A percentile compares a stretch with the other conserved stretches of the same genome.
phyloP scores from a whole-genome alignment of 2,797 vertebrate genomes.

The Mormyrus proboscirostris region DNA sequence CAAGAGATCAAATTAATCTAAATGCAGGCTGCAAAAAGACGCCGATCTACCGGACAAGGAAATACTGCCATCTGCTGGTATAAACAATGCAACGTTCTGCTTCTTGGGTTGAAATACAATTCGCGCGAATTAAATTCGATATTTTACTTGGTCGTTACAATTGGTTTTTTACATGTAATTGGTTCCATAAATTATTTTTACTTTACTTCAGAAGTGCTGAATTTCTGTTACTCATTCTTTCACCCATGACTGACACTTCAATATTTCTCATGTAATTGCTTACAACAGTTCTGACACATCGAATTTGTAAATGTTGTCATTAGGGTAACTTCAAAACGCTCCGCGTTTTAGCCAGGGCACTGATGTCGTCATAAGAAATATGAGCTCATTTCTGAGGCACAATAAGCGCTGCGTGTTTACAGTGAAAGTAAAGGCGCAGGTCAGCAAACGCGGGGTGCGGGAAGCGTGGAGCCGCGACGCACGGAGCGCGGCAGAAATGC shows the following conservation, averaged over 20 bases:
- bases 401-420: neutral
- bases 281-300: neutral
- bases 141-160: neutral
- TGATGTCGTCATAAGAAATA: neutral
- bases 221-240: neutral
- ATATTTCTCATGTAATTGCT: neutral
- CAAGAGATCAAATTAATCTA: constrained; percentile 20
- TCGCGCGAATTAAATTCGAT: neutral
- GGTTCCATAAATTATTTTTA: neutral
- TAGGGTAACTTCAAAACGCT: neutral
- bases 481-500: neutral
- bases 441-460: neutral
- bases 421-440: neutral
- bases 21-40: neutral
- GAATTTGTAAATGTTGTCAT: constrained; percentile 9
- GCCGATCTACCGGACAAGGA: constrained; percentile 23
- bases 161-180: constrained; percentile 2
- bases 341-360: neutral
- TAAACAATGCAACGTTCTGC: neutral
- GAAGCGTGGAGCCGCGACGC: neutral
- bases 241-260: neutral
- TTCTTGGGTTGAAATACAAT: neutral
- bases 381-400: neutral
- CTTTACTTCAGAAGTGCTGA: neutral
- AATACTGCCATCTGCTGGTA: constrained; percentile 53